These are phyloP conservation scores for Ciconia maguari DNA, from an alignment of 2,113 vertebrate genomes.

Conservation along the genomic window DNA sequence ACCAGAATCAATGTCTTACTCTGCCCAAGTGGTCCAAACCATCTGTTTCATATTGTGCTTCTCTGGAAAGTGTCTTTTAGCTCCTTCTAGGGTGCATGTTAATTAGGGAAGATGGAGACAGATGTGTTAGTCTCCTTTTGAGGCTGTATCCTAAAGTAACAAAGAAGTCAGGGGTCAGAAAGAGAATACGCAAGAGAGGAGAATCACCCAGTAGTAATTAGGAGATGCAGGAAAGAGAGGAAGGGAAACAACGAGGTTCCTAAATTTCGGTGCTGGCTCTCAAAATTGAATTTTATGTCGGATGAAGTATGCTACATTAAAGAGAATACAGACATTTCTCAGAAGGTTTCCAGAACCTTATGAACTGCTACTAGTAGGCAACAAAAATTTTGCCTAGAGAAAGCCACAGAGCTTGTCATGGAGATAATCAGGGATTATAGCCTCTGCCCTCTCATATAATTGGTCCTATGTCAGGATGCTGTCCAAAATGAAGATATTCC, in stretches of 20 bases:
- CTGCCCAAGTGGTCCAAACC: neutral
- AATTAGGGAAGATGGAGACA: neutral
- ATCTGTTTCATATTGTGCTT: rapidly evolving
- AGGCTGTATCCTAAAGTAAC: neutral
- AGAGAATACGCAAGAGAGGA: neutral
- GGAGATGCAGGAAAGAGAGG: neutral
- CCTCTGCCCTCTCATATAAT: neutral
- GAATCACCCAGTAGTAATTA: neutral
- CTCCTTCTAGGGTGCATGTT: neutral
- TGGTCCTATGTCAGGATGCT: neutral
- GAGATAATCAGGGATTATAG: neutral
- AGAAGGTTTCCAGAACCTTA: neutral
- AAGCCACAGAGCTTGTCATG: neutral
- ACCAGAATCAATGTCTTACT: neutral
- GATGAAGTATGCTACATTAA: neutral
- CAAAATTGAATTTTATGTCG: neutral
- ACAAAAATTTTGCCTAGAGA: neutral
- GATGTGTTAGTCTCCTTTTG: neutral
- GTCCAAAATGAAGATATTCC: neutral
- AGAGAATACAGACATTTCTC: neutral
- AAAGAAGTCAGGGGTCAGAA: neutral
- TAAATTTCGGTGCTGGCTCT: neutral
- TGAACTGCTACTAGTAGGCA: neutral
- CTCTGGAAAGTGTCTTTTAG: neutral
- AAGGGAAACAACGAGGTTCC: neutral